Base-by-base conservation (phyloP, 2,113 vertebrate species). In the Limnothrissa miodon region DNA sequence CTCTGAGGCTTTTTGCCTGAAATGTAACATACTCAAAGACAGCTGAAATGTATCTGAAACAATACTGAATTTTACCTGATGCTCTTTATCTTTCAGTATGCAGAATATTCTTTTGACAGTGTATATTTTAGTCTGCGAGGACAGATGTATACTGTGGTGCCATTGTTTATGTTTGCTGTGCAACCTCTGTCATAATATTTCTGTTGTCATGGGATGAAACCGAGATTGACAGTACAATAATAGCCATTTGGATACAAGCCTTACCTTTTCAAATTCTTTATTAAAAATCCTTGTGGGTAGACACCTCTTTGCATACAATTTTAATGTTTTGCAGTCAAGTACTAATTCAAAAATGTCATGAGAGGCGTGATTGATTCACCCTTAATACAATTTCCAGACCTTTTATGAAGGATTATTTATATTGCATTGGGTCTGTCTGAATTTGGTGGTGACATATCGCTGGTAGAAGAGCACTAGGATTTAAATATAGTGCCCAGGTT, bases 261-360 rank as follows among this genome's bases (percentile, higher is more conserved):
- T 81, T 36, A 78, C 44, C 70, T 46, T 80, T 80, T 33, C 78
- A 56, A 84, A 83, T 23, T 82, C 74, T 82, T 45, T 82, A 84
- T 83, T 82, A 85, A 84, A 82, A 81, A 81, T 81, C 23, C 81
- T 86, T 79, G 48, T 79, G 70, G 66, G 15, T 82, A 81, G 56
- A 74, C 85, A 87, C 66, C 56, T 86, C 81, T 85, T 85, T 80
- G 84, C 83, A 87, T 85, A 80, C 83, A 85, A 82, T 87, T 88
- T 88, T 83, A 88, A 85, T 85, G 81, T 48, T 78, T 81, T 83
- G 87, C 84, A 82, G 81, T 87, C 87, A 80, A 82, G 82, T 78
- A 81, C 74, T 88, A 82, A 88, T 84, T 85, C 83, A 78, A 45
- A 87, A 89, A 89, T 87, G 88, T 88, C 83, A 86, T 87, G 83